Base-by-base conservation (phyloP, 2,888 invertebrate species). In the Clunio marinus region DNA sequence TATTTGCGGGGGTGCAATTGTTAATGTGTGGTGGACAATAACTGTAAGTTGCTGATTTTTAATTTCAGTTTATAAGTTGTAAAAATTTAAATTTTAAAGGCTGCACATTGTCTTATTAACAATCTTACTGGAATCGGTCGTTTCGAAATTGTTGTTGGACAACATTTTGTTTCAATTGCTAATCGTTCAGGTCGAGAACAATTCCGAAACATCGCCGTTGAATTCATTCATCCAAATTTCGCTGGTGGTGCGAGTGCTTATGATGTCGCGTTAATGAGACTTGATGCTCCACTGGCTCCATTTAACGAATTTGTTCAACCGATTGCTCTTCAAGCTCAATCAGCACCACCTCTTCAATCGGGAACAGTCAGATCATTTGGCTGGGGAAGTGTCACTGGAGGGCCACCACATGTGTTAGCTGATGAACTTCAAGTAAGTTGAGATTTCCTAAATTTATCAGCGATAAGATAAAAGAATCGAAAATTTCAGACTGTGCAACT, bases 91-190 rank as follows among this genome's bases (percentile, higher is more conserved):
- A 8, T 8, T 45, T 45, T n/a, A 15, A 8, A 45, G 45, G 17
- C 45, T 8, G n/a, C 45, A 45, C n/a, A 45, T 45, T 45, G 17
- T n/a, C 45, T 45, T n/a, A n/a, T 8, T 45, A 45, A 45, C n/a
- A 45, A 45, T 45, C 5, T 45, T 8, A 32, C 32, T 32, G 32
- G 32, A 32, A 32, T 32, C 10, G 32, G 32, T 32, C 32, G 32
- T 7, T 32, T 32, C 10, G 32, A 32, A 32, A 32, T 32, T 10
- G 10, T 32, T 32, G 32, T 10, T 32, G 32, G 32, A 10, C 32
- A 32, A 32, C 32, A 32, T 32, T 4, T 7, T 32, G 10, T 32
- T 32, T 10, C 5, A 7, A 10, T 32, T 7, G 32, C 32, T 32
- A 4, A 32, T 7, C 4, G 32, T 7, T 7, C 32, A 7, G 32